Evolutionary conservation across 2,113 vertebrate genomes (phyloP).

Genomic region (Micronycteris hirsuta): DNA sequence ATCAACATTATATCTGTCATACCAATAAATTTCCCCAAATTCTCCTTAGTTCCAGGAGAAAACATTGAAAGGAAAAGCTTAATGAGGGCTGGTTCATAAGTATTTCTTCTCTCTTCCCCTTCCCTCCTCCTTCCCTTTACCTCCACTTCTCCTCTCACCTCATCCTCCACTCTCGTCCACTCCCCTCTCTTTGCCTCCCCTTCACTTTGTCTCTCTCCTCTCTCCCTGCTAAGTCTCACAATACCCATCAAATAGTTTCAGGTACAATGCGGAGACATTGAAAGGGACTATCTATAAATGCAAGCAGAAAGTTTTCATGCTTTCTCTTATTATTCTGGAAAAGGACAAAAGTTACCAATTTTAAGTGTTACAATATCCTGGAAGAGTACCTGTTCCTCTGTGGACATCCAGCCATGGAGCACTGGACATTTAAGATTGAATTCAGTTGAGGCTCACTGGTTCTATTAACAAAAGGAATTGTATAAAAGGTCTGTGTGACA

Average conservation of each 20-base stretch:
- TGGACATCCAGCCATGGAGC: neutral
- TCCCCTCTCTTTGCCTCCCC: neutral
- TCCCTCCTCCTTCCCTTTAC: too few relatives aligned
- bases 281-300: neutral
- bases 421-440: constrained; percentile 29
- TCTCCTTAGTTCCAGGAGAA: neutral
- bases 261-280: neutral
- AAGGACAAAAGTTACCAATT: neutral
- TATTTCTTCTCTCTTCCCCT: neutral
- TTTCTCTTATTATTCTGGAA: neutral
- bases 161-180: neutral
- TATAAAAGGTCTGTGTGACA: neutral
- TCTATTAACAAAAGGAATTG: constrained; percentile 37
- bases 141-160: too few relatives aligned
- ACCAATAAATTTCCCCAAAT: neutral
- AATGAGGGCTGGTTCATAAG: neutral
- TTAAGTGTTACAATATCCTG: neutral
- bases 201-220: neutral
- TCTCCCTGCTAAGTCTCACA: neutral
- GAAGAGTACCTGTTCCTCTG: neutral
- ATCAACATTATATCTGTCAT: neutral
- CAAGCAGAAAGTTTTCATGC: neutral
- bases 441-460: constrained; percentile 21
- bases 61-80: neutral
- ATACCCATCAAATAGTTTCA: neutral